Evolutionary conservation across 2,888 invertebrate species (phyloP).

Genomic region (Drosophila fulvimacula): DNA sequence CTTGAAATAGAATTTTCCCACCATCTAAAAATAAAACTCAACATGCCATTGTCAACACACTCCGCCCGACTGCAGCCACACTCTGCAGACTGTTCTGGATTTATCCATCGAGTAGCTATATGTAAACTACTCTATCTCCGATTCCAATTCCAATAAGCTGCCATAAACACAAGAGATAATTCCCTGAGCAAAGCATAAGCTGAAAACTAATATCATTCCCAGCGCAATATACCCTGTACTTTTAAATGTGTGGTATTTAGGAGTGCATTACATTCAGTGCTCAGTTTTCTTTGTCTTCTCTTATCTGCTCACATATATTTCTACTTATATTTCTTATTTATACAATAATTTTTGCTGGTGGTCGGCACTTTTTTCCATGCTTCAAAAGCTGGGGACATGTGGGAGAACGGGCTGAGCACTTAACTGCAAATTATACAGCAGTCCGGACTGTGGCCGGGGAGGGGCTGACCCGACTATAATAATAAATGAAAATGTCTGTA

Average conservation of each 20-base stretch:
- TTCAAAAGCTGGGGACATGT: constrained; percentile 56
- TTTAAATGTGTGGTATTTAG: constrained; percentile 19
- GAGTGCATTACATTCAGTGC: constrained; percentile 44
- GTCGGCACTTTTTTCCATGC: constrained; percentile 56
- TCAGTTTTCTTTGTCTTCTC: constrained; percentile 43
- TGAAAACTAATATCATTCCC: background rate
- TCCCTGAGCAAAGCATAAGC: background rate
- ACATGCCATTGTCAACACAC: constrained; percentile 42
- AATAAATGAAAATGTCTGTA: constrained; percentile 78
- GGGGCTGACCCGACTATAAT: constrained; percentile 58
- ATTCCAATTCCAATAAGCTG: background rate
- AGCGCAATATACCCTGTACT: constrained; percentile 25
- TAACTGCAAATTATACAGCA: constrained; percentile 67
- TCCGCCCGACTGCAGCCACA: constrained; percentile 38
- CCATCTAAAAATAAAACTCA: constrained; percentile 70
- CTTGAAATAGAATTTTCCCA: constrained; percentile 77
- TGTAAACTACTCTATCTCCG: constrained; percentile 1
- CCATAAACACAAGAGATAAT: background rate
- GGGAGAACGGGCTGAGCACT: constrained; percentile 57
- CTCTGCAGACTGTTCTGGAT: constrained; percentile 18
- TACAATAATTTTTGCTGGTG: constrained; percentile 52
- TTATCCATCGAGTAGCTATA: background rate
- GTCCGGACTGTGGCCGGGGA: background rate
- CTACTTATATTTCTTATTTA: constrained; percentile 35
- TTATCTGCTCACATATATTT: constrained; percentile 44